Base-by-base conservation (phyloP, 1,140 invertebrate species). In the Sogatella furcifera region DNA sequence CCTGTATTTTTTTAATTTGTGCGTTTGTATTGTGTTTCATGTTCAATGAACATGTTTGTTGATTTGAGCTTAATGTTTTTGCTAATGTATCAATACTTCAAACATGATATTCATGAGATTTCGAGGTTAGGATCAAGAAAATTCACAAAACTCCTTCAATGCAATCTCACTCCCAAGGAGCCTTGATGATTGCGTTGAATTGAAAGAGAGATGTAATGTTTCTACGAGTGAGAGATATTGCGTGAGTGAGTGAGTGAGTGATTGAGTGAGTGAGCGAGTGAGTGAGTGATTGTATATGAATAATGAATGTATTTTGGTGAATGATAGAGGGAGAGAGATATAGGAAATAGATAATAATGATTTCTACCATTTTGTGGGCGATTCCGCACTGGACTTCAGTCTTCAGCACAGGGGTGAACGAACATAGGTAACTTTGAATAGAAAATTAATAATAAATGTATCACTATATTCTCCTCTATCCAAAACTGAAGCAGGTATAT, bases 41-140 rank as follows among this genome's bases (percentile, higher is more conserved):
- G 59, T 63, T 63, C 56, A 62, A 57, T 52, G 55, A 55, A 62
- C 58, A 62, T 55, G 55, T 62, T 59, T 62, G 52, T 62, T 55
- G 38, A 59, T 60, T 62, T 44, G 28, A 38, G 34, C 8, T 38
- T 38, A 38, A 38, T 38, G 34, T 44, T 46, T 15, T 24, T 34
- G 24, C 21, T 43, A 24, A 49, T 59, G 24, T 17, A 49, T 46
- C 28, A 24, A 24, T 46, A 57, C 14, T 43, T 57, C 15, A 49
- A 19, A 59, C 28, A 59, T 59, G 28, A 46, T 46, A 52, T 57
- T 17, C 19, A 44, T 49, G 44, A 31, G 52, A 59, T 21, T 44
- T 59, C n/a, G 24, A 43, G 46, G 24, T 58, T 14, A 31, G 15
- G 46, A 44, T 34, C 19, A 52, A 28, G 15, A 24, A n/a, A 21